Base-by-base conservation (phyloP, 2,797 vertebrate genomes). In the Sibirionetta formosa region DNA sequence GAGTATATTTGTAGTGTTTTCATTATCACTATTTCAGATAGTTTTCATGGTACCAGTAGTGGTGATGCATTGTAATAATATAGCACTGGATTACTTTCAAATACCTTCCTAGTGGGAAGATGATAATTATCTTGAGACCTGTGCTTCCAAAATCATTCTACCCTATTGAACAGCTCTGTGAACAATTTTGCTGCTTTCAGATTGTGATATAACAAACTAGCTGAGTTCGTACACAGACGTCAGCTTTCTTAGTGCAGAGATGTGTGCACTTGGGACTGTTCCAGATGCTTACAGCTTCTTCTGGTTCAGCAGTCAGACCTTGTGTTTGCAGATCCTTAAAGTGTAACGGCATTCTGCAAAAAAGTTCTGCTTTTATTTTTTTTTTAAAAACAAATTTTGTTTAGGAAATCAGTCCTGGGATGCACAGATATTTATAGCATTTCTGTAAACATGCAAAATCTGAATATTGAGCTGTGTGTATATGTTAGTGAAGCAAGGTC, bases 381-480 rank as follows among this genome's bases (percentile, higher is more conserved):
- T 36, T 19, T 19, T 77, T 73, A 33, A 80, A 77, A 91, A 63
- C 40, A 78, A 19, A 38, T 54, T 66, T 6, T 4, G 1, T 7
- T 69, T 72, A 20, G 31, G 36, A 48, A 72, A 66, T n/a, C 50
- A 65, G 35, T 57, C 22, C 24, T 36, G 22, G 27, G 8, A 17
- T 73, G 46, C 11, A 10, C 20, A 24, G 3, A 33, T 44, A 9
- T 3, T 1, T 16, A 0, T 81, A 11, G 83, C 0, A 33, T 84
- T 88, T 82, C 40, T 75, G 13, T 79, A 57, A 61, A 68, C n/a
- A 8, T 44, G 8, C 20, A 54, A n/a, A 44, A 44, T 66, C 31
- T 68, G 65, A 8, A 13, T 82, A 6, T n/a, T 46, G 53, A 75
- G 6, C 20, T 53, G 1, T 82, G 11, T 60, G 15, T 46, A 8